Conservation (phyloP, 2,113 vertebrate genomes). For the Cricetomys ansorgei region DNA sequence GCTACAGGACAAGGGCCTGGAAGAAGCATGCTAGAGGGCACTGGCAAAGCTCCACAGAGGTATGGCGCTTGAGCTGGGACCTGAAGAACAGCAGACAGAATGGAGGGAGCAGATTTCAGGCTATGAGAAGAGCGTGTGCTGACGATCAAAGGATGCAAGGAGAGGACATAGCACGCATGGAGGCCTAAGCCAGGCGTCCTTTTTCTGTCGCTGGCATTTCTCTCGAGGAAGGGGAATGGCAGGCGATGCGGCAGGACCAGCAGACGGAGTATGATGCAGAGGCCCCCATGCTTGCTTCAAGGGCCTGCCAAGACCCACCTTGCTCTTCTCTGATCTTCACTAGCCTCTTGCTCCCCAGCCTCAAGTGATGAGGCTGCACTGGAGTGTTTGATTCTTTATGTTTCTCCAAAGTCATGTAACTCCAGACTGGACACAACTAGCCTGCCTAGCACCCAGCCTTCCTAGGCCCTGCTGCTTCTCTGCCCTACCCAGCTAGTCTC, state of each 20-base stretch:
- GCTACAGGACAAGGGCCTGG: neutral
- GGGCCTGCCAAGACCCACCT: neutral
- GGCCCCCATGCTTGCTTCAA: neutral
- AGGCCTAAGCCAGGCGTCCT: neutral
- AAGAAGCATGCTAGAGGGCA: accelerated
- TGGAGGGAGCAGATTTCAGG: neutral
- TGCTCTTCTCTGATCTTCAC: neutral
- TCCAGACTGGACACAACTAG: neutral
- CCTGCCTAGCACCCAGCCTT: neutral
- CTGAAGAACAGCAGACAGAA: neutral
- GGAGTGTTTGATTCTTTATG: neutral
- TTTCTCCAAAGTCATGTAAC: neutral
- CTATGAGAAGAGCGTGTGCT: neutral
- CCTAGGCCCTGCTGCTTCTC: neutral
- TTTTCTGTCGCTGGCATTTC: neutral
- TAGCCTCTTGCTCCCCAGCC: neutral
- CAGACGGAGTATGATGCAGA: neutral
- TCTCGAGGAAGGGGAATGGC: neutral
- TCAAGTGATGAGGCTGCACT: neutral
- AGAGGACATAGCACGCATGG: neutral
- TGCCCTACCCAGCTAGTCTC: neutral
- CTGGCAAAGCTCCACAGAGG: neutral
- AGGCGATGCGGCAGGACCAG: neutral
- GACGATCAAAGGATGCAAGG: neutral
- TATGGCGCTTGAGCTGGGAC: neutral